Percentiles rank a stretch among this genome's conserved stretches.
Conservation (phyloP, 2,113 vertebrate genomes). For the Grammomys surdaster region DNA sequence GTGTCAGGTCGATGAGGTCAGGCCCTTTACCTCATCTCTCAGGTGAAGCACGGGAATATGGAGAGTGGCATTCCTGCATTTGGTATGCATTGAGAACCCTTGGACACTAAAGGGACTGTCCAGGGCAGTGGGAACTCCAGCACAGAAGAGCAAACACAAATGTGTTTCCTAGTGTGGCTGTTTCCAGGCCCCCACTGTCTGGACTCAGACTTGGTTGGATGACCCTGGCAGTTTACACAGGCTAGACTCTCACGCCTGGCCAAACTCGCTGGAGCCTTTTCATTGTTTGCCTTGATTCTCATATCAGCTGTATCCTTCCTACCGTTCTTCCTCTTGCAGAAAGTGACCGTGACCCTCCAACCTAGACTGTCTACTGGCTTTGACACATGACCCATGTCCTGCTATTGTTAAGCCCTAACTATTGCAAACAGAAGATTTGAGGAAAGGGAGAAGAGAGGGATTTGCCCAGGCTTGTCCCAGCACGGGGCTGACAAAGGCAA, state of each 20-base stretch:
- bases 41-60: background rate
- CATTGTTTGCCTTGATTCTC: conserved; percentile 24
- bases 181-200: background rate
- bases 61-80: background rate
- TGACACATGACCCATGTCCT: background rate
- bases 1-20: background rate
- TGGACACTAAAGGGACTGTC: background rate
- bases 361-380: background rate
- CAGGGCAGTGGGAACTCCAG: background rate
- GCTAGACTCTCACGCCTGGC: background rate
- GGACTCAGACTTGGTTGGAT: conserved; percentile 7
- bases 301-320: background rate
- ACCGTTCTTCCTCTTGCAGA: background rate
- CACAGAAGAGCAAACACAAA: background rate
- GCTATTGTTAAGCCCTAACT: background rate
- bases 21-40: no score
- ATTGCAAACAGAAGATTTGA: background rate
- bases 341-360: background rate
- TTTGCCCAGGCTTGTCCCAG: background rate
- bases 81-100: background rate
- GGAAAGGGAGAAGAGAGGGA: background rate
- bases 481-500: background rate
- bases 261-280: background rate
- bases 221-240: background rate
- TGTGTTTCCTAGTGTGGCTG: background rate